A percentile compares a stretch with the other conserved stretches of the same genome.
These are phyloP conservation scores for Pollenia labialis DNA, from an alignment of 2,888 invertebrate genomes.

Conservation along the genomic window DNA sequence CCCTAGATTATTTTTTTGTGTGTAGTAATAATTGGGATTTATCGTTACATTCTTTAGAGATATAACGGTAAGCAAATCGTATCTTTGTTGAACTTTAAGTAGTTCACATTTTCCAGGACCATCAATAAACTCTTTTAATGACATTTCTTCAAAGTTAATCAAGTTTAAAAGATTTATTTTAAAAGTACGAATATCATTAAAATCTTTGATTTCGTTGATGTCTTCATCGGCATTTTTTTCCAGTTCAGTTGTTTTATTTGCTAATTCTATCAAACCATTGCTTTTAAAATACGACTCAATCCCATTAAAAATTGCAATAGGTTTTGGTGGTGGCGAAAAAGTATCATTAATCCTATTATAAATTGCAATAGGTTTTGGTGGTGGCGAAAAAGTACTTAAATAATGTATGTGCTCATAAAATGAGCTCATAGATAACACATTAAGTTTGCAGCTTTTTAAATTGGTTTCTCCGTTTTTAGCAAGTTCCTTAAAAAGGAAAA, in stretches of 20 bases:
- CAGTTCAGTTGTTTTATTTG: neutral
- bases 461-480: neutral
- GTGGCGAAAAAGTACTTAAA: neutral
- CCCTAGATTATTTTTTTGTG: no score
- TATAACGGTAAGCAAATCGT: neutral
- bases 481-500: constrained; percentile 15
- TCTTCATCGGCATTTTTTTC: neutral
- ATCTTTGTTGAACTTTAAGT: constrained; percentile 1
- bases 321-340: neutral
- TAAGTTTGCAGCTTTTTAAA: neutral
- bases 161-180: constrained; percentile 13
- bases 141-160: constrained; percentile 39
- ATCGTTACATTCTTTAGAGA: neutral
- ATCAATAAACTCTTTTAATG: neutral
- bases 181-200: constrained; percentile 1
- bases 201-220: neutral
- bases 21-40: no score
- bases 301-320: neutral
- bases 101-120: constrained; percentile 33
- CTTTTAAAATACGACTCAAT: constrained; percentile 22
- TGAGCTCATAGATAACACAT: neutral
- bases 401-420: constrained; percentile 26
- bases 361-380: neutral
- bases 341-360: constrained; percentile 14
- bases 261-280: neutral